A percentile compares a stretch with the other conserved stretches of the same genome.
phyloP scores from a whole-genome alignment of 2,113 vertebrate species.

The Periophthalmus modestus region DNA sequence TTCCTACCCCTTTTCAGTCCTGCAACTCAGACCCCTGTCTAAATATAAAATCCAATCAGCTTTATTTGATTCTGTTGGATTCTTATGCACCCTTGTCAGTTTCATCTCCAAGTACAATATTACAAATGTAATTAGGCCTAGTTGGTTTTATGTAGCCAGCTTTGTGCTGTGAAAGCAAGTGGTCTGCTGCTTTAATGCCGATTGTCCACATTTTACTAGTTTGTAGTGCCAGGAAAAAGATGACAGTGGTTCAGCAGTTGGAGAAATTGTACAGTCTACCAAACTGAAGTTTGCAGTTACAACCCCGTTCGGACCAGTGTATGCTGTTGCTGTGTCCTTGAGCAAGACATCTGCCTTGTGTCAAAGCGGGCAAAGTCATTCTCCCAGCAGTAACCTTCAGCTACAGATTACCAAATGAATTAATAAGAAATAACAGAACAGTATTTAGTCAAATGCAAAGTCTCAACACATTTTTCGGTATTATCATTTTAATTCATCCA shows the following conservation, averaged over 20 bases:
- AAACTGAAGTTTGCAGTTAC: background rate
- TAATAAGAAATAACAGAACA: background rate
- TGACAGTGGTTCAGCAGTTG: background rate
- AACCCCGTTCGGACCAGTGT: background rate
- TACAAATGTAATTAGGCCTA: background rate
- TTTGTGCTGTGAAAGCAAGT: conserved; percentile 4
- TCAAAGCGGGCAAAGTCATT: too few relatives aligned
- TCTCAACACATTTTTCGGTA: conserved; percentile 25
- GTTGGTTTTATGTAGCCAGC: too few relatives aligned
- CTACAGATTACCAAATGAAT: conserved; percentile 34
- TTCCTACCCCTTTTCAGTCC: background rate
- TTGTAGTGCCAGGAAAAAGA: conserved; percentile 20
- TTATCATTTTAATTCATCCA: conserved; percentile 84
- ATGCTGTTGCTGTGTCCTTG: background rate
- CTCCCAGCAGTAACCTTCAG: conserved; percentile 9
- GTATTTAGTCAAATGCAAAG: conserved; percentile 13
- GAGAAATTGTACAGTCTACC: too few relatives aligned
- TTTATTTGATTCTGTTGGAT: background rate
- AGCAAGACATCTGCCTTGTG: background rate
- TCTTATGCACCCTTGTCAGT: background rate
- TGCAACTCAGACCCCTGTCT: background rate
- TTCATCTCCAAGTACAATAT: background rate
- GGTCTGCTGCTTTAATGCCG: conserved; percentile 33
- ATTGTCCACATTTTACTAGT: conserved; percentile 66
- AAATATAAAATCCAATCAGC: background rate